Conservation (phyloP, 2,113 vertebrate genomes). For the Sapajus apella region DNA sequence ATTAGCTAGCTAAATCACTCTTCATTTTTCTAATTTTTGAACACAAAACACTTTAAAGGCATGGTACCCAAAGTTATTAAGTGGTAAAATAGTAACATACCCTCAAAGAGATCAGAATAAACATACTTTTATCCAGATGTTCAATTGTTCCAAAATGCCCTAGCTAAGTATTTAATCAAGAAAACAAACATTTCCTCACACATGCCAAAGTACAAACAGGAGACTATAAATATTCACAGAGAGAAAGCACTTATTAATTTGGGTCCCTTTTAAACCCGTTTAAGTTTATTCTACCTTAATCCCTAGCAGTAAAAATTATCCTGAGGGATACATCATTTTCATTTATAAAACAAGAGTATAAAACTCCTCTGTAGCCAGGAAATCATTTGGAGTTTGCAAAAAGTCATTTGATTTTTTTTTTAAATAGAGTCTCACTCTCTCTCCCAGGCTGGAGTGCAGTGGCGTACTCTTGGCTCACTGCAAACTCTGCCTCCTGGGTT, state of each 20-base stretch:
- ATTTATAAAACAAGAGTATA: slow-evolving; percentile 38
- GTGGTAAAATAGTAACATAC: neutral
- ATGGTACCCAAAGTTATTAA: neutral
- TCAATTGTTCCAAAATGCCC: neutral
- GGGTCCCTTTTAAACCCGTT: slow-evolving; percentile 30
- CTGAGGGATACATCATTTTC: neutral
- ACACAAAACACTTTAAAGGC: neutral
- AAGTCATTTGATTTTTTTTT: slow-evolving; percentile 42
- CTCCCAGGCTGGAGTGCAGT: too few relatives aligned
- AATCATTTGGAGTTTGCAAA: neutral
- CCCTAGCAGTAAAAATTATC: slow-evolving; percentile 37
- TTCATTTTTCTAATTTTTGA: neutral
- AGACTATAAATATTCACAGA: neutral
- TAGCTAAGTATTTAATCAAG: neutral
- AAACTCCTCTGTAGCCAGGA: neutral
- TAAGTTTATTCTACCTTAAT: slow-evolving; percentile 25
- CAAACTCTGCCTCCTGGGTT: too few relatives aligned
- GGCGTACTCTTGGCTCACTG: too few relatives aligned
- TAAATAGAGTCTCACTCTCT: too few relatives aligned
- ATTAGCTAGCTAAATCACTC: neutral
- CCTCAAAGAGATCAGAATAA: neutral
- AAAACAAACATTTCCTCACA: neutral
- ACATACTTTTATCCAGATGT: neutral
- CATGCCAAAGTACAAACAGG: neutral
- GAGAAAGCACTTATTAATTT: neutral